Evolutionary conservation across 2,888 invertebrate genomes (phyloP), one percentile per base, ranked within the genome.

Genomic region (Thereva nobilitata): DNA sequence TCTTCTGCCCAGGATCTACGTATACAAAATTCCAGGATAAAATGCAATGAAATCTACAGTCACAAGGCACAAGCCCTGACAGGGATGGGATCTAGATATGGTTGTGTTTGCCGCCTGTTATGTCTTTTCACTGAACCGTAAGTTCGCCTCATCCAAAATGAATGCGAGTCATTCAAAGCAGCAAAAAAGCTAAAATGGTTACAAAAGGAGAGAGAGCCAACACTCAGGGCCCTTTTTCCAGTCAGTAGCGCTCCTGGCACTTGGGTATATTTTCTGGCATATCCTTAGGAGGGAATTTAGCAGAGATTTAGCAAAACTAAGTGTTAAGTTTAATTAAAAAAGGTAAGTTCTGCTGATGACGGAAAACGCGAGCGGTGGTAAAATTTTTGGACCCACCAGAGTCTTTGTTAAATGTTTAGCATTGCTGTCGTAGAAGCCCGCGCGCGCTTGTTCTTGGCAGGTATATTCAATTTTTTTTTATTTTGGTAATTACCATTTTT

Each of bases 271-370:
- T 47, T 10, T 47, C 4, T 47, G 5, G n/a, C 5, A 10, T n/a
- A 1, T 47, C 5, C 12, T 59, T 37, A 47, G 38, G 59, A 59
- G 47, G 59, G 42, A 52, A 47, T 59, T 59, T 59, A 47, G 49
- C 59, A 37, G 37, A 59, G 59, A 59, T 59, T 57, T 57, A 57
- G 57, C 57, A 38, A 45, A 57, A 57, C 57, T 57, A 57, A 57
- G 57, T 59, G 59, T 59, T 59, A 59, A 49, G 45, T 59, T 47
- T 47, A 47, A 23, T 23, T 59, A 47, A 59, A 59, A 59, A 47
- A 49, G 38, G 59, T 45, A 47, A 35, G 59, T 38, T 49, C 59
- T 59, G 59, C 40, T 59, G 47, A 59, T 59, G 59, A 59, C 59
- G 49, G 45, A 38, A 34, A 12, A 37, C 9, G 42, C 38, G 23